A percentile compares a stretch with the other conserved stretches of the same genome.
Conservation (phyloP, 53 echinoderm and acorn worm genomes). For the Apostichopus leukothele region DNA sequence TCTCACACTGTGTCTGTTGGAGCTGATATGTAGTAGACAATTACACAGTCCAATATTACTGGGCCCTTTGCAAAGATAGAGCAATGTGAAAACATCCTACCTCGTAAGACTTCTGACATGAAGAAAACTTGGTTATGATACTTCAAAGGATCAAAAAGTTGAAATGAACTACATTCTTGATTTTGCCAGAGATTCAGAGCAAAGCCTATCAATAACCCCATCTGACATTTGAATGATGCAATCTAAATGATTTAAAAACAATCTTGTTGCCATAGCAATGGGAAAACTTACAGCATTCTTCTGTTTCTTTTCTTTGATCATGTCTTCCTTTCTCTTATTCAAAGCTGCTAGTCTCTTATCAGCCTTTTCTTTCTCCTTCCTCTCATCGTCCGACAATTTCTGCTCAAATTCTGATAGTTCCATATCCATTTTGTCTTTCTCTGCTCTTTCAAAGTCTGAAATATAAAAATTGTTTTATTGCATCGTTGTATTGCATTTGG, state of each 20-base stretch:
- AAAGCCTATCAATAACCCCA: background rate
- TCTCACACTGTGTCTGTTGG: too few species aligned
- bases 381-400: slow-evolving; percentile 72
- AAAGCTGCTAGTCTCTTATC: slow-evolving; percentile 78
- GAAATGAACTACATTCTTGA: too few species aligned
- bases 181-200: background rate
- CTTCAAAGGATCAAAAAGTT: too few species aligned
- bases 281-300: slow-evolving; percentile 69
- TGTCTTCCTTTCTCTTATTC: slow-evolving; percentile 87
- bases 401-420: slow-evolving; percentile 75
- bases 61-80: too few species aligned
- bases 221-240: too few species aligned
- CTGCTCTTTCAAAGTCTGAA: slow-evolving; percentile 75
- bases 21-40: too few species aligned
- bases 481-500: too few species aligned
- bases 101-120: too few species aligned
- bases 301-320: slow-evolving; percentile 89
- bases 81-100: too few species aligned
- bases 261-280: background rate
- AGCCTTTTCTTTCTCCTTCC: slow-evolving; percentile 83
- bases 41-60: too few species aligned
- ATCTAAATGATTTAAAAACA: too few species aligned
- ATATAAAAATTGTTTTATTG: background rate
- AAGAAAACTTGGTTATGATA: too few species aligned
- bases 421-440: slow-evolving; percentile 70